Evolutionary conservation across 2,797 vertebrate genomes (phyloP), one percentile per base, ranked within the genome.

Genomic region (Podargus strigoides): DNA sequence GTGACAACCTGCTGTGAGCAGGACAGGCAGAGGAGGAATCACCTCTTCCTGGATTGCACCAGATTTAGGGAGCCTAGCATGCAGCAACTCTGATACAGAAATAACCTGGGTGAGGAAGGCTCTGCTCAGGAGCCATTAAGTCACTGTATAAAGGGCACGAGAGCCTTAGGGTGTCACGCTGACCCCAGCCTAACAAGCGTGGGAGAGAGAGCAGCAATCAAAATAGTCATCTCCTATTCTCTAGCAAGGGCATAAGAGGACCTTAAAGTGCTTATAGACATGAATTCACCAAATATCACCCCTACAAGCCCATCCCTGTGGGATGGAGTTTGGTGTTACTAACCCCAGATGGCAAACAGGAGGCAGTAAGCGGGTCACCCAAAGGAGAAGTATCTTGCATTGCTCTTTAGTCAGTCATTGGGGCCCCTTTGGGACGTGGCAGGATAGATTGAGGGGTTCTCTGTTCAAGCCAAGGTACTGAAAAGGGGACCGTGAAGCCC

Each of bases 1-100:
- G 58, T 88, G 87, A 91, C 49, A 85, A 64, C 4, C 37, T 4
- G 8, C 83, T 80, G 34, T 30, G 23, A 92, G 81, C 76, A 53
- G 56, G 68, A 56, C 52, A 74, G 85, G 60, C 70, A 53, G 58
- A 85, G 73, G 47, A 92, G 91, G 84, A 93, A 76, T 94, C 90
- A 50, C 93, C 60, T 92, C 75, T 93, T 89, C 77, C 85, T 76
- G 92, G 79, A 84, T 89, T 79, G 85, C 82, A 64, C 34, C 0
- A 12, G 85, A 79, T 91, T 91, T 91, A 62, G 56, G 39, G 58
- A 96, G 89, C 85, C 82, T 86, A 28, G 72, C 21, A 5, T 30
- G 75, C 46, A 76, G 78, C 50, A 74, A 8, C 46, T 73, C 78
- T 37, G 34, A 24, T 63, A 47, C 68, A 90, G 69, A 94, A 95